Evolutionary conservation across 2,113 vertebrate species (phyloP).

Genomic region (Narcine bancroftii): DNA sequence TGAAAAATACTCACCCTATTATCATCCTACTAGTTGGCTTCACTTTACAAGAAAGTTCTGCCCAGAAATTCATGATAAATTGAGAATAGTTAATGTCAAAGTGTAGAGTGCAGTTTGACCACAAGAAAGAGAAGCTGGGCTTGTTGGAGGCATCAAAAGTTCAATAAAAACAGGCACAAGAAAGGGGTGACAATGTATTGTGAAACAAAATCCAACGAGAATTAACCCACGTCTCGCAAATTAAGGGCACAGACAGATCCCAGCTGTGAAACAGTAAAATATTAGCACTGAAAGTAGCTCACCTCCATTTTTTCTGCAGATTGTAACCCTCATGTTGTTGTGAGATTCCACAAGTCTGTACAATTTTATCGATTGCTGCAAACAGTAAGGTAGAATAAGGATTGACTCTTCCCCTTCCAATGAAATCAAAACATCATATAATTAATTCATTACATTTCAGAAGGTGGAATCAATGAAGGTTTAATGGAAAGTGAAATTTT

Average conservation of each 20-base stretch:
- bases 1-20: not conserved
- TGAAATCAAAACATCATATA: not conserved
- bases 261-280: not conserved
- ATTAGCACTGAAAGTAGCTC: slow-evolving; percentile 41
- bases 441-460: not conserved
- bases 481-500: not conserved
- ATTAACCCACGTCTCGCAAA: not conserved
- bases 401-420: not conserved
- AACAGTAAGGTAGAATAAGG: slow-evolving; percentile 30
- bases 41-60: not conserved
- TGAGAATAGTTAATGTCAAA: not conserved
- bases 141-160: not conserved
- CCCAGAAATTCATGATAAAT: not conserved
- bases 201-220: not conserved
- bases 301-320: slow-evolving; percentile 58
- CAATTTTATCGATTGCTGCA: slow-evolving; percentile 67
- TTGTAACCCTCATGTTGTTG: slow-evolving; percentile 57
- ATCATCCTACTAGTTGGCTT: not conserved
- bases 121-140: not conserved
- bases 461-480: not conserved
- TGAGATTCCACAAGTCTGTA: slow-evolving; percentile 65
- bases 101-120: not conserved
- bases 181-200: not conserved
- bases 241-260: not conserved
- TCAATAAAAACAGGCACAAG: not conserved